Base-by-base conservation (phyloP, 2,113 vertebrate genomes). In the Nanorana parkeri region DNA sequence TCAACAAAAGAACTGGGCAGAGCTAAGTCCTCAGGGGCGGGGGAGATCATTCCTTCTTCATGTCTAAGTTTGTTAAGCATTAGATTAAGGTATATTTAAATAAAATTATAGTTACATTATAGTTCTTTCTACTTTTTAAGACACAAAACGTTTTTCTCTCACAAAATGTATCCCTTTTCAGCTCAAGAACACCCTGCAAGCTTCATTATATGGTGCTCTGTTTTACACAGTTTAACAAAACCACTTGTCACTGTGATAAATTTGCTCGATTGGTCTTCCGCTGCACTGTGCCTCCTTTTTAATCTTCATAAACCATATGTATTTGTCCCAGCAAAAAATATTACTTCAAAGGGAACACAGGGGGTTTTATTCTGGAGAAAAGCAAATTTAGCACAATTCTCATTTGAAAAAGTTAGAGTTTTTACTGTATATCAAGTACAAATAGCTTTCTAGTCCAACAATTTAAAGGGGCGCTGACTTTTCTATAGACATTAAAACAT, bases 201-300 rank as follows among this genome's bases (percentile, higher is more conserved):
- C 56, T 60, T n/a, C 5, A 60, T 60, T 4, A 19, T 60, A 19
- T 7, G 56, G 56, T 17, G 29, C 26, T 28, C 63, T 29, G 17
- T 65, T 65, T 29, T 65, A 26, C 26, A 65, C 63, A 13, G 16
- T 60, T 60, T 65, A 28, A 65, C 63, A 65, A 65, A 65, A 29
- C 63, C 63, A 24, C 68, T 51, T 52, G 68, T 52, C 68, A 52
- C 1, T 66, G 20, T 51, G 68, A 52, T 71, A 47, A 51, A 71
- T 71, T 16, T 19, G 36, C 36, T 71, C 1, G 20, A 16, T 67
- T 67, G 19, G 26, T 17, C 28, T 36, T 67, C 65, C 21, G 21
- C 17, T 41, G 68, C 2, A 21, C 17, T 52, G 8, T 21, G 19
- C 17, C 23, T 71, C 19, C 41, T 71, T n/a, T 52, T 71, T 71